These are phyloP conservation scores for Amaurobius ferox DNA, from an alignment of 2,888 invertebrate species.

Conservation along the genomic window DNA sequence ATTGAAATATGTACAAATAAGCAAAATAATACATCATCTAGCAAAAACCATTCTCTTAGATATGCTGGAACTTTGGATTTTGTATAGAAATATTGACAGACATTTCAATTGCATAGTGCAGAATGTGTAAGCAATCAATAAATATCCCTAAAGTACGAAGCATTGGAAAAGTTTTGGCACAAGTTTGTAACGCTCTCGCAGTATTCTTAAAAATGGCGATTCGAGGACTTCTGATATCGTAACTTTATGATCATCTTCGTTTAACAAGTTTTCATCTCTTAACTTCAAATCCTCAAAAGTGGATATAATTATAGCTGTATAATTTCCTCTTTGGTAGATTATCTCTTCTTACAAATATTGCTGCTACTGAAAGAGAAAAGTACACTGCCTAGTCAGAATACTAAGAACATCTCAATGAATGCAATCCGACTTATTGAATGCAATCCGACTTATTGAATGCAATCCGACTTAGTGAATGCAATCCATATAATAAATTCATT, in stretches of 20 bases:
- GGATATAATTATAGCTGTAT: not conserved
- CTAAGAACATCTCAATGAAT: too few relatives aligned
- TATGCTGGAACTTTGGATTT: not conserved
- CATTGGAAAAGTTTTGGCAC: slow-evolving; percentile 7
- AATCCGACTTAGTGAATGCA: too few relatives aligned
- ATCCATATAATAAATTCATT: too few relatives aligned
- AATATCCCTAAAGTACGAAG: not conserved
- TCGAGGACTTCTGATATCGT: too few relatives aligned
- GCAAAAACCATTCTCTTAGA: not conserved
- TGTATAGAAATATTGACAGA: not conserved
- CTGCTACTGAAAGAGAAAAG: too few relatives aligned
- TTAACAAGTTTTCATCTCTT: too few relatives aligned
- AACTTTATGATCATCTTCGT: too few relatives aligned
- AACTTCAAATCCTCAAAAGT: not conserved
- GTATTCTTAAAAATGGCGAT: too few relatives aligned
- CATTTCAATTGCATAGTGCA: slow-evolving; percentile 1
- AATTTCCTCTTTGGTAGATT: not conserved
- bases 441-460: too few relatives aligned
- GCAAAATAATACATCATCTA: not conserved
- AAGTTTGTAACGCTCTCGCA: not conserved
- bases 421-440: too few relatives aligned
- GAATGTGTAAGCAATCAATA: not conserved
- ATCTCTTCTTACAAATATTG: too few relatives aligned
- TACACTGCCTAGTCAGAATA: too few relatives aligned
- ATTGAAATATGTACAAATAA: not conserved